A percentile compares a stretch with the other conserved stretches of the same genome.
phyloP scores from a whole-genome alignment of 2,888 invertebrate genomes.

The Phragmatobia fuliginosa region DNA sequence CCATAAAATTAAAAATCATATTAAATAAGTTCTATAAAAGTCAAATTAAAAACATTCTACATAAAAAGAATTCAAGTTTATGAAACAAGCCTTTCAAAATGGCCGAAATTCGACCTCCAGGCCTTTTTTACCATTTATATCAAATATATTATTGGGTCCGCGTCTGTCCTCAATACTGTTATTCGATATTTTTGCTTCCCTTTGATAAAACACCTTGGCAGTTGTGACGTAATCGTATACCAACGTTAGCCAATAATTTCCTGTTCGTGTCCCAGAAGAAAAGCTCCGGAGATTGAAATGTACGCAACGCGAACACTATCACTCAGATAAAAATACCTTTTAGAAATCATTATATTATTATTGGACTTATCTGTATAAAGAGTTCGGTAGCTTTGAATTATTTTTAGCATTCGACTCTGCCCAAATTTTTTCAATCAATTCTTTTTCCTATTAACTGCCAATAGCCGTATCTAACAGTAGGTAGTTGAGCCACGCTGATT shows the following conservation, averaged over 20 bases:
- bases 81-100: not conserved
- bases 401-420: no score
- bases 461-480: no score
- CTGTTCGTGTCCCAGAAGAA: conserved; percentile 29
- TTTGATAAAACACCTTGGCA: not conserved
- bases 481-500: no score
- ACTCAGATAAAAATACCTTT: not conserved
- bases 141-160: not conserved
- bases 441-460: no score
- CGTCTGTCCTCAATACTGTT: not conserved
- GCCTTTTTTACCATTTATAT: not conserved
- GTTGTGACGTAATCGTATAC: conserved; percentile 4
- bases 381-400: not conserved
- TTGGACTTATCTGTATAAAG: not conserved
- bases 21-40: no score
- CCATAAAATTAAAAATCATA: no score
- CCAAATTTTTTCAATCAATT: no score
- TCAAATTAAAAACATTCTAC: not conserved
- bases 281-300: conserved; percentile 43
- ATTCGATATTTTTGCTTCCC: not conserved
- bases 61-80: not conserved
- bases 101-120: not conserved
- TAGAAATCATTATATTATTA: not conserved
- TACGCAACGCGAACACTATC: conserved; percentile 25
- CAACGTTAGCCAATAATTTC: conserved; percentile 36